Evolutionary conservation across 2,113 vertebrate species (phyloP), one percentile per base, ranked within the genome.

Genomic region (Datnioides undecimradiatus): DNA sequence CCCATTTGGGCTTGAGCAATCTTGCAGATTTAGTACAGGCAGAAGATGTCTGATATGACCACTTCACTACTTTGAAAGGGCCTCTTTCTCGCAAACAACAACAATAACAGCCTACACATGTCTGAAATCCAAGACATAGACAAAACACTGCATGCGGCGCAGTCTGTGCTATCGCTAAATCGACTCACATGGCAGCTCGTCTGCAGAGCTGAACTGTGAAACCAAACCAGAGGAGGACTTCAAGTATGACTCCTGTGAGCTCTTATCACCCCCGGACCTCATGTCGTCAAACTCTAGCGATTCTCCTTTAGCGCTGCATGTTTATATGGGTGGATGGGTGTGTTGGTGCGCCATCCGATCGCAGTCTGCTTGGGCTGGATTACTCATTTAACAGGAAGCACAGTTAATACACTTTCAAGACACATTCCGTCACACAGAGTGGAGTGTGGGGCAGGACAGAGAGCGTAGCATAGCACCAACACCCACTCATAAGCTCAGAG

Each of bases 111-210:
- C 72, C 66, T 31, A 31, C 43, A 67, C 58, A 60, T 0, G 21
- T 64, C 52, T 62, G 36, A 63, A 77, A 72, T 43, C 51, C 49
- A 49, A 51, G 45, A 51, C n/a, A 21, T 5, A 86, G 85, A 71
- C 85, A 83, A 87, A 89, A 88, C 85, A 90, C 43, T 41, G 67
- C 65, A 33, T 0, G 4, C 33, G 45, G 8, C 0, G 33, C 58
- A 67, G 83, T 55, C 87, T 45, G 51, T 43, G 48, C 73, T 86
- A 89, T 88, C 67, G 17, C 59, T 33, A 36, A 51, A 86, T 90
- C 86, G 57, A 10, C 4, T 12, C 62, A 73, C 79, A 68, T 0
- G 33, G 70, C 80, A 38, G 62, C 29, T 48, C 8, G 49, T 79
- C 70, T 67, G 74, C 64, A 46, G 79, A 45, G 58, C 23, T 11